Conservation (phyloP, 2,113 vertebrate genomes). For the Zosterops japonicus region DNA sequence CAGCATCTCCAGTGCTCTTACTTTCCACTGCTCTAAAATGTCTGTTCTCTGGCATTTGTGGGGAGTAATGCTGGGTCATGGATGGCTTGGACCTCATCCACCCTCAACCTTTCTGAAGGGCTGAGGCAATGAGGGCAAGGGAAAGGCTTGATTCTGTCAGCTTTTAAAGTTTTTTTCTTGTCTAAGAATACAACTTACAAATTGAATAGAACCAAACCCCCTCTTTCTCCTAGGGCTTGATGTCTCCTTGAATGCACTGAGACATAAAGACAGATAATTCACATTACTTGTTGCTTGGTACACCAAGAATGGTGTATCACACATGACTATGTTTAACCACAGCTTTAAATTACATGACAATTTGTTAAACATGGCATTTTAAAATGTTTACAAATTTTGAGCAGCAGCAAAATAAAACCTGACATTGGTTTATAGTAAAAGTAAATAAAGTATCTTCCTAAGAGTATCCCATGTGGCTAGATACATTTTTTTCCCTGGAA, state of each 20-base stretch:
- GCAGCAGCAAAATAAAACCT: neutral
- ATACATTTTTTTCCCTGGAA: neutral
- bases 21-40: rapidly evolving
- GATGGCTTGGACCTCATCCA: neutral
- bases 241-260: neutral
- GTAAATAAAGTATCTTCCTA: neutral
- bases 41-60: rapidly evolving
- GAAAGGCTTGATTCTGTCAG: neutral
- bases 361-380: neutral
- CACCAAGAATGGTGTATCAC: neutral
- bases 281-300: rapidly evolving
- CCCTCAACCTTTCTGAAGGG: neutral
- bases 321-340: neutral
- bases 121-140: neutral
- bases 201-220: neutral
- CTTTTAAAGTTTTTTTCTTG: neutral
- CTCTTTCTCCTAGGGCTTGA: neutral
- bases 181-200: neutral
- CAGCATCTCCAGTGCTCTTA: neutral
- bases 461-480: neutral
- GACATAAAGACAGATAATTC: neutral
- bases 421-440: neutral
- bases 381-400: neutral
- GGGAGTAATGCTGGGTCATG: neutral
- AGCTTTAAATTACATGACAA: neutral